phyloP scores from a whole-genome alignment of 2,113 vertebrate genomes.

The Mola mola region DNA sequence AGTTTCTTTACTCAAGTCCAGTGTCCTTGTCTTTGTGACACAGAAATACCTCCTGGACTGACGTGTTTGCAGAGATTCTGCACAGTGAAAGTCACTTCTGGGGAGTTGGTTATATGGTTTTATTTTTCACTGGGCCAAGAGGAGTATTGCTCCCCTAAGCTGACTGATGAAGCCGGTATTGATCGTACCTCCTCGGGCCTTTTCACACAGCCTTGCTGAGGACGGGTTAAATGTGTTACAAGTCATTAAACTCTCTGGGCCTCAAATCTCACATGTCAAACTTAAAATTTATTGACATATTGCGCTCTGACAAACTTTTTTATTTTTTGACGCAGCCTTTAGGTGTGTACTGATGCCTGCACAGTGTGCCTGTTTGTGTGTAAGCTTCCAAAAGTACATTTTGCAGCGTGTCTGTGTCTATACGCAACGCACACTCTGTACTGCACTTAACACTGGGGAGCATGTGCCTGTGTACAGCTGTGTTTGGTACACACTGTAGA shows the following conservation, averaged over 20 bases:
- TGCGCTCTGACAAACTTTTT: constrained; percentile 56
- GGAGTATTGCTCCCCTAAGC: constrained; percentile 58
- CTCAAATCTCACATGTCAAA: constrained; percentile 67
- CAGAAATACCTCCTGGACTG: neutral
- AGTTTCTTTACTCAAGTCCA: neutral
- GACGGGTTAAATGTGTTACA: constrained; percentile 77
- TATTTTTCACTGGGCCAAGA: constrained; percentile 60
- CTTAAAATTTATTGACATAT: constrained; percentile 71
- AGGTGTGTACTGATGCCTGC: constrained; percentile 51
- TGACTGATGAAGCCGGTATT: constrained; percentile 68
- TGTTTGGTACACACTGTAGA: constrained; percentile 52
- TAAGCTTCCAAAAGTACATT: constrained; percentile 23
- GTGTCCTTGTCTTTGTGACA: neutral
- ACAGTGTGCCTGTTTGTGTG: constrained; percentile 15
- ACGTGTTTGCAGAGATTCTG: constrained; percentile 22
- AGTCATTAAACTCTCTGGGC: constrained; percentile 72
- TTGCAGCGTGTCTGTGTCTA: constrained; percentile 24
- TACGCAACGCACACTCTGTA: constrained; percentile 29
- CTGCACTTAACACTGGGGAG: constrained; percentile 55
- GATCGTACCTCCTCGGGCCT: constrained; percentile 71
- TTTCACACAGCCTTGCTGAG: constrained; percentile 66
- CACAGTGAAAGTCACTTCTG: constrained; percentile 45
- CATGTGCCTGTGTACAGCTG: constrained; percentile 57
- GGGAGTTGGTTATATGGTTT: constrained; percentile 52
- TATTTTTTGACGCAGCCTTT: constrained; percentile 52